Evolutionary conservation across 2,113 vertebrate species (phyloP), one percentile per base, ranked within the genome.

Genomic region (Nestor notabilis): DNA sequence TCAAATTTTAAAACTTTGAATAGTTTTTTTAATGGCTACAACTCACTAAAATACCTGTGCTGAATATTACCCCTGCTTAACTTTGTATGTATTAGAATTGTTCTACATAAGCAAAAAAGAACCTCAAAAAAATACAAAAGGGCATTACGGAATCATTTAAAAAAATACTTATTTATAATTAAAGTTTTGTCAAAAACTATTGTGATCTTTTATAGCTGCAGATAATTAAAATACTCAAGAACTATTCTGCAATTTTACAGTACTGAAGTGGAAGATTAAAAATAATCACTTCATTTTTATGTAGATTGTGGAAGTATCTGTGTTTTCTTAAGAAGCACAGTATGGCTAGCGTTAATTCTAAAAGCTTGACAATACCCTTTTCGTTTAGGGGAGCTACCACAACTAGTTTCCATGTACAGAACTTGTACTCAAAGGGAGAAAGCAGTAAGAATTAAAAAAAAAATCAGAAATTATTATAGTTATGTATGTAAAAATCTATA

Each of bases 121-220:
- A 83, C 56, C 28, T 90, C 39, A 86, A 75, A 89, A 81, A 93
- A 92, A 71, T 91, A 93, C 70, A 84, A 88, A 94, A 87, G 33
- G 35, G 35, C 8, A 17, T 93, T 93, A 86, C 21, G 39, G 74
- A 82, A 72, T 92, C 1, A 85, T 91, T 94, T 91, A 55, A 75
- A 96, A 96, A 96, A 92, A 93, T 87, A 95, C 47, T 83, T 89
- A 60, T 83, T 68, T 93, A 35, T 92, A 82, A 84, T 90, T 89
- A 91, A 87, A 94, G 65, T 92, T 95, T 64, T 83, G 46, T 95
- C 76, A 83, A 94, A 94, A 96, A 94, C 88, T 95, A 96, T 46
- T 66, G 50, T 90, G 83, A 86, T 92, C 50, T 95, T 93, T 77
- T 49, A 91, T 24, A 93, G 66, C 46, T 93, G 93, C 71, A 86